These are phyloP conservation scores for Emmelina monodactyla DNA, from an alignment of 2,888 invertebrate species.

Conservation along the genomic window DNA sequence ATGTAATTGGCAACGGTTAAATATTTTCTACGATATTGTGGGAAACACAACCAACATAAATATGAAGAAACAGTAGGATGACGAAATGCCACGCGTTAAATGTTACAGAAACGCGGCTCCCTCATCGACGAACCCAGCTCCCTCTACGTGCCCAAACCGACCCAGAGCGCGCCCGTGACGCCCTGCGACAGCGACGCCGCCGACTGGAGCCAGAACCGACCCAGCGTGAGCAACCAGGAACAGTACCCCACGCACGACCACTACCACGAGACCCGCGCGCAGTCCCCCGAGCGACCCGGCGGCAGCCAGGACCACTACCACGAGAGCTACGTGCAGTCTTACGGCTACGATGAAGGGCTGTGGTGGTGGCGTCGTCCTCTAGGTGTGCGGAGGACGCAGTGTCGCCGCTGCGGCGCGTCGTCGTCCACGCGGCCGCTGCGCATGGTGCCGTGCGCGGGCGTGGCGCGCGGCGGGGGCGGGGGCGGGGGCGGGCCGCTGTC, in stretches of 20 bases:
- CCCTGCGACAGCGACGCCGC: constrained; percentile 52
- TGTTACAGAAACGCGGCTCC: constrained; percentile 54
- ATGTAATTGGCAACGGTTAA: too few species aligned
- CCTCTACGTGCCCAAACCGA: constrained; percentile 37
- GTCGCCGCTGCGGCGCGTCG: constrained; percentile 40
- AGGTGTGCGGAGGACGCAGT: constrained; percentile 35
- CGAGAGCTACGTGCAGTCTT: constrained; percentile 36
- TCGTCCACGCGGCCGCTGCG: constrained; percentile 42
- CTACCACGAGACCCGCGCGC: constrained; percentile 17
- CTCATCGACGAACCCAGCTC: constrained; percentile 35
- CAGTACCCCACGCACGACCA: constrained; percentile 24
- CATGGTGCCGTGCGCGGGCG: constrained; percentile 36
- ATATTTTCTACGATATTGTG: too few species aligned
- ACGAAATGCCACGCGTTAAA: too few species aligned
- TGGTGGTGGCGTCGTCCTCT: constrained; percentile 39
- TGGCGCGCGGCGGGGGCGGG: constrained; percentile 21
- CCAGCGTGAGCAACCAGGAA: constrained; percentile 24
- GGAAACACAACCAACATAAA: too few species aligned
- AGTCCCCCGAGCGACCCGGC: background rate
- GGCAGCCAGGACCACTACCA: constrained; percentile 17
- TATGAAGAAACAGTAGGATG: background rate
- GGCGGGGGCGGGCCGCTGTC: constrained; percentile 31
- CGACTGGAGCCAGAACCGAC: constrained; percentile 39
- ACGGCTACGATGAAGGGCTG: constrained; percentile 21
- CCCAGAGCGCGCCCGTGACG: constrained; percentile 50